Evolutionary conservation across 2,113 vertebrate genomes (phyloP).

Genomic region (Mionectes macconnelli): DNA sequence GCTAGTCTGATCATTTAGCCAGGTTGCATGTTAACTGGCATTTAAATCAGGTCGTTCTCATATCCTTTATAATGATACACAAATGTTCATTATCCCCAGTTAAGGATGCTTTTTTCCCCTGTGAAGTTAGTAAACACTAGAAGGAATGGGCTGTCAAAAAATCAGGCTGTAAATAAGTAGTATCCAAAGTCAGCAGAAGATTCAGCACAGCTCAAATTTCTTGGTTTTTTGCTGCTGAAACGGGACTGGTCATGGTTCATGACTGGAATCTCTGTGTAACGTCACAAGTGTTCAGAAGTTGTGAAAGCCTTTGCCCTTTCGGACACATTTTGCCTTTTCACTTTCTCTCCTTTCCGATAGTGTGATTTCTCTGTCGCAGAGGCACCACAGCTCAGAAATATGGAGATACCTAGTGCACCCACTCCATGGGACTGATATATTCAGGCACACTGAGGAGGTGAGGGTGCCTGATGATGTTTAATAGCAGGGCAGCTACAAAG

Average conservation of each 20-base stretch:
- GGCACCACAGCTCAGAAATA: background rate
- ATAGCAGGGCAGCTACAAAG: background rate
- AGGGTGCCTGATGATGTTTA: background rate
- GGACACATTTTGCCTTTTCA: background rate
- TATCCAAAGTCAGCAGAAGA: background rate
- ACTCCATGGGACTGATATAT: background rate
- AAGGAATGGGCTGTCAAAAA: background rate
- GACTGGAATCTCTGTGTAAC: background rate
- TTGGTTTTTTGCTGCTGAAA: background rate
- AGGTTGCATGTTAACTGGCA: background rate
- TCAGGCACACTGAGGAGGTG: background rate
- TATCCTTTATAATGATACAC: background rate
- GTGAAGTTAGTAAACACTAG: background rate
- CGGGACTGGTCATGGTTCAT: background rate
- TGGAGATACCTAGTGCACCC: fast-evolving
- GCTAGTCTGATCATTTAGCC: background rate
- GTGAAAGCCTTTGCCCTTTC: background rate
- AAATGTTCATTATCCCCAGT: background rate
- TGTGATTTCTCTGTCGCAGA: background rate
- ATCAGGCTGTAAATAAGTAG: background rate
- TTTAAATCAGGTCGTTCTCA: background rate
- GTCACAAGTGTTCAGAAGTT: background rate
- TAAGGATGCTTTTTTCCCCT: background rate
- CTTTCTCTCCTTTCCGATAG: background rate
- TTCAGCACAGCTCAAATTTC: background rate